Conservation (phyloP, 2,113 vertebrate species). For the Dinomys branickii region DNA sequence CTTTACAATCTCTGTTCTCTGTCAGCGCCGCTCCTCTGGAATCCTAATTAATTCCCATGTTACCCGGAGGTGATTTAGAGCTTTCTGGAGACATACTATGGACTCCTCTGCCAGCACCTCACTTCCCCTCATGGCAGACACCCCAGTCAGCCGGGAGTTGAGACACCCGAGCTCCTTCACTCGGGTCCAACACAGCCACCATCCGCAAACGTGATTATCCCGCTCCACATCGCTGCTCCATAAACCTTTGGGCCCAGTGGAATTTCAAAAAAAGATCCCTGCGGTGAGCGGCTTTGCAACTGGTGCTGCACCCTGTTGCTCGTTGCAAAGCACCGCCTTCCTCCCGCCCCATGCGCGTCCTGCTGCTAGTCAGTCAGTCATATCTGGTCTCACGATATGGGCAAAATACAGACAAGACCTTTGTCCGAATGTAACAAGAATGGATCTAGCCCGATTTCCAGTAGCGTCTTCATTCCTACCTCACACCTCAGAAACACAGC, state of each 20-base stretch:
- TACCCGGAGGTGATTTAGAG: conserved; percentile 90
- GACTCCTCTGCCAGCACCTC: conserved; percentile 93
- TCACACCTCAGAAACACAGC: background rate
- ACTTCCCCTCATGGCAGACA: conserved; percentile 76
- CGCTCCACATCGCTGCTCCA: background rate
- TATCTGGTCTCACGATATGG: background rate
- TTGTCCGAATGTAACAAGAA: background rate
- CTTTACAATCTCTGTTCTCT: conserved; percentile 91
- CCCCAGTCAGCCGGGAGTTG: background rate
- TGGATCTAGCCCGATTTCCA: background rate
- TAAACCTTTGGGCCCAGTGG: background rate
- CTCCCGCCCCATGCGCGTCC: too few species aligned
- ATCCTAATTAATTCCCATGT: conserved; percentile 93
- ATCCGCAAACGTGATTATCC: background rate
- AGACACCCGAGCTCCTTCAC: background rate
- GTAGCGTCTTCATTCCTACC: background rate
- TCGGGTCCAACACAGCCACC: background rate
- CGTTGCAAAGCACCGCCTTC: background rate
- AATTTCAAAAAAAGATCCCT: background rate
- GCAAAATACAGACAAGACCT: background rate
- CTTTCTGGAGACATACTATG: conserved; percentile 91
- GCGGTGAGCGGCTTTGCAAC: background rate
- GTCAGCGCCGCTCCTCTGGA: conserved; percentile 87
- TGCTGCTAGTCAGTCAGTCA: background rate
- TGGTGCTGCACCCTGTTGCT: background rate